Evolutionary conservation across 2,888 invertebrate genomes (phyloP), one percentile per base, ranked within the genome.

Genomic region (Oxytorus armatus): DNA sequence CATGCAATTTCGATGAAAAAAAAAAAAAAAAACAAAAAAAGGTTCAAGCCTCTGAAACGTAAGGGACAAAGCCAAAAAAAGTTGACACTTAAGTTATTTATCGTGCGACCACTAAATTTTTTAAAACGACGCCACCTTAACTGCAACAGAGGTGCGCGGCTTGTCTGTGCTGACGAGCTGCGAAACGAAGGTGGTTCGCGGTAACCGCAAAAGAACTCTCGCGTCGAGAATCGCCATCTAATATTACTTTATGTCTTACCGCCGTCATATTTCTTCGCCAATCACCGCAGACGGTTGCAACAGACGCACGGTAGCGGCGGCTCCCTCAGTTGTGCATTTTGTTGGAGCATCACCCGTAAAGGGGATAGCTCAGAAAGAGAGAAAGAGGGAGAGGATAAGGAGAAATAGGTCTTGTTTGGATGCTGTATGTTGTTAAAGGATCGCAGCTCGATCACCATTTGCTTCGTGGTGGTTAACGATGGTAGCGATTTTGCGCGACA

Each of bases 221-320:
- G 63, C 23, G 1, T 14, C 65, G 7, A 44, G 25, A 33, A 21
- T 53, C 51, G 55, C 57, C 69, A 23, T 76, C 81, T 77, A 75
- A 85, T 76, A 75, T 78, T 65, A 80, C 80, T 82, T 82, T 81
- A 82, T 79, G 81, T 79, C 83, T 63, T 44, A 51, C 68, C 81
- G 74, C 75, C 77, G 68, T 80, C 85, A 79, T 84, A 85, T 77
- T 84, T 85, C 84, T 83, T 75, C 21, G 51, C 76, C 85, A 83
- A 85, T 84, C 83, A 83, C 76, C 76, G n/a, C 55, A n/a, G 61
- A 25, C 55, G 55, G 77, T 61, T 68, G 57, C n/a, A 33, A 69
- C 18, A 55, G 36, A 18, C 36, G 23, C 47, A 29, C n/a, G n/a
- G n/a, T 18, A 21, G 53, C 21, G 36, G 42, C 63, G n/a, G n/a